Evolutionary conservation across 2,113 vertebrate genomes (phyloP), one percentile per base, ranked within the genome.

Genomic region (Istiophorus platypterus): DNA sequence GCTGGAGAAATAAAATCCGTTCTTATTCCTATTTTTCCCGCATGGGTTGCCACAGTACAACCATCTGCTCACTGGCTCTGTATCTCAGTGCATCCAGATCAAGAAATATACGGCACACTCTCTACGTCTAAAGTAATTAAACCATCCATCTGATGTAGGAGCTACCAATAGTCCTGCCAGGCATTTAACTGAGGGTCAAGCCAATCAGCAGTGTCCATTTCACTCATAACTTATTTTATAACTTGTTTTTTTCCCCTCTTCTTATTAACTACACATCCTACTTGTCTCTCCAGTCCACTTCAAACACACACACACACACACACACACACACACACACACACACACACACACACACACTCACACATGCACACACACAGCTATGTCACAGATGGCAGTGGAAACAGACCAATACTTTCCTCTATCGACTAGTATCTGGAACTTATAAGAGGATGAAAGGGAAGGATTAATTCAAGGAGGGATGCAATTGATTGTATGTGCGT

Each of bases 51-150:
- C 72, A 51, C 71, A 62, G 76, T 82, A 49, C 34, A 68, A 65
- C 89, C 88, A 91, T 91, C 85, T 91, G 89, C 80, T 90, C 34
- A 0, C 47, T 59, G 56, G 67, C 72, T 67, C 59, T 72, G 52
- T 17, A 14, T 77, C 62, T 90, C 47, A 66, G 72, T 62, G 31
- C 49, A 27, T 57, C 59, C 67, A 75, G 12, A 67, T 72, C 27
- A 68, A 61, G 57, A 81, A 79, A 65, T 75, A 27, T 37, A 37
- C 49, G 45, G 68, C 72, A 76, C 58, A 78, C 64, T 57, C 42
- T 77, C 67, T 18, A 54, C 42, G 78, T 89, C 72, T 26, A 26
- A 80, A 71, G 71, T 78, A 61, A 84, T 70, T n/a, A 84, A 86
- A 58, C 15, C 70, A 82, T 66, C 65, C 72, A 77, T 78, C 58